phyloP scores from a whole-genome alignment of 2,888 invertebrate genomes.

The Microplitis manilae region DNA sequence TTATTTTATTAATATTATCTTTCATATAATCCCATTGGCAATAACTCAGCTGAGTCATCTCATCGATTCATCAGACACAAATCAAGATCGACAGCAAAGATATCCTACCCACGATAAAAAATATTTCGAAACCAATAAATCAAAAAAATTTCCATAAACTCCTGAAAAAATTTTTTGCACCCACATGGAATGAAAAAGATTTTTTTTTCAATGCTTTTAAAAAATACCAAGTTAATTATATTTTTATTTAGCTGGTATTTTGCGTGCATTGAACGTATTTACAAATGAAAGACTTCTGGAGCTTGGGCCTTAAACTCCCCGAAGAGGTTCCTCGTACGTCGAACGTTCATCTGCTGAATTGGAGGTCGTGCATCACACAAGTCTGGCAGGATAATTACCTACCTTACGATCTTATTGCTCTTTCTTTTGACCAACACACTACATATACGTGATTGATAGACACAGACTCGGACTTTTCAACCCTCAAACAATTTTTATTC shows the following conservation, averaged over 20 bases:
- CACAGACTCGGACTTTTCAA: slow-evolving; percentile 52
- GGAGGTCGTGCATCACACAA: slow-evolving; percentile 70
- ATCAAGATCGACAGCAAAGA: slow-evolving; percentile 16
- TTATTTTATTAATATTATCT: slow-evolving; percentile 1
- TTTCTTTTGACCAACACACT: slow-evolving; percentile 49
- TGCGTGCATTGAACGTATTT: slow-evolving; percentile 25
- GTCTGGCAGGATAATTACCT: slow-evolving; percentile 70
- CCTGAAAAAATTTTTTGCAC: no score
- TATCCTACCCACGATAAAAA: slow-evolving; percentile 26
- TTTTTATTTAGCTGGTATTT: slow-evolving; percentile 19
- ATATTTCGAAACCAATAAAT: slow-evolving; percentile 11
- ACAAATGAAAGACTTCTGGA: slow-evolving; percentile 7
- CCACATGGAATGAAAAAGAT: background rate
- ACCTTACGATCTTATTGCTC: slow-evolving; percentile 62
- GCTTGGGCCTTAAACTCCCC: slow-evolving; percentile 4
- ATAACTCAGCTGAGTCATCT: slow-evolving; percentile 26
- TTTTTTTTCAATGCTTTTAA: background rate
- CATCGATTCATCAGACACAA: slow-evolving; percentile 36
- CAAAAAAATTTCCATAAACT: background rate
- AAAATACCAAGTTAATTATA: background rate
- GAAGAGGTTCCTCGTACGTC: slow-evolving; percentile 55
- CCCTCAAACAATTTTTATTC: slow-evolving; percentile 32
- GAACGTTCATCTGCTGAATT: slow-evolving; percentile 38
- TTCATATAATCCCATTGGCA: background rate
- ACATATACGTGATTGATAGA: slow-evolving; percentile 66